Percentiles rank a stretch among this genome's conserved stretches.
Conservation (phyloP, 2,797 vertebrate species). For the Distichodus sexfasciatus region DNA sequence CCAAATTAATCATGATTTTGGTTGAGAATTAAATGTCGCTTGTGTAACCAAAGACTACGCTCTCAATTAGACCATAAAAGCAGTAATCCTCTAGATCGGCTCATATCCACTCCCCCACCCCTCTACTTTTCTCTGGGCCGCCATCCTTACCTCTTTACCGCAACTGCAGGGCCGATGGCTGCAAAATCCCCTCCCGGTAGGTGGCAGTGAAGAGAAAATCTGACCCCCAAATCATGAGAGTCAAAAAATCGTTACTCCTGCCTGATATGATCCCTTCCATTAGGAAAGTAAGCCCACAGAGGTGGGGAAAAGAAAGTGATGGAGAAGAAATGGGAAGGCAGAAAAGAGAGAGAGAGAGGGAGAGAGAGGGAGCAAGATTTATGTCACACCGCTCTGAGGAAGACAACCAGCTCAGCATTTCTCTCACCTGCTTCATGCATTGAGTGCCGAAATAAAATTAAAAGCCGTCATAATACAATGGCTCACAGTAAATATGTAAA, state of each 20-base stretch:
- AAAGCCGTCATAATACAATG: conserved; percentile 75
- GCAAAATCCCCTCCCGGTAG: conserved; percentile 47
- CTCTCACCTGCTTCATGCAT: conserved; percentile 75
- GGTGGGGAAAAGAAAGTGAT: conserved; percentile 15
- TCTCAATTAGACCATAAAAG: conserved; percentile 48
- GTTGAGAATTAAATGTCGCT: no score
- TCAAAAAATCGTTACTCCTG: conserved; percentile 51
- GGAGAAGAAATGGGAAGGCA: conserved; percentile 41
- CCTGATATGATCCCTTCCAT: conserved; percentile 40
- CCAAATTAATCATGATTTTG: no score
- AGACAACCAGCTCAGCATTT: conserved; percentile 74
- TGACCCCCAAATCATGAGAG: conserved; percentile 51
- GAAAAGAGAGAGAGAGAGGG: conserved; percentile 61
- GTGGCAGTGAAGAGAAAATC: conserved; percentile 42
- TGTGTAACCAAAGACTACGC: no score
- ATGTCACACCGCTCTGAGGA: conserved; percentile 67
- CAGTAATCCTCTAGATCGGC: conserved; percentile 40
- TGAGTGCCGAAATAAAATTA: conserved; percentile 71
- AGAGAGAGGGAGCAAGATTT: conserved; percentile 56
- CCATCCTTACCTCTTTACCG: conserved; percentile 43
- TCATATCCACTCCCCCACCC: background rate
- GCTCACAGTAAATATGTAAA: conserved; percentile 91
- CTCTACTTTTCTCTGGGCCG: conserved; percentile 41
- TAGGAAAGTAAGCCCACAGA: conserved; percentile 30
- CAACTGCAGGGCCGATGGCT: conserved; percentile 33